A percentile compares a stretch with the other conserved stretches of the same genome.
Evolutionary conservation across 2,797 vertebrate species (phyloP).

Genomic region (Alca torda): DNA sequence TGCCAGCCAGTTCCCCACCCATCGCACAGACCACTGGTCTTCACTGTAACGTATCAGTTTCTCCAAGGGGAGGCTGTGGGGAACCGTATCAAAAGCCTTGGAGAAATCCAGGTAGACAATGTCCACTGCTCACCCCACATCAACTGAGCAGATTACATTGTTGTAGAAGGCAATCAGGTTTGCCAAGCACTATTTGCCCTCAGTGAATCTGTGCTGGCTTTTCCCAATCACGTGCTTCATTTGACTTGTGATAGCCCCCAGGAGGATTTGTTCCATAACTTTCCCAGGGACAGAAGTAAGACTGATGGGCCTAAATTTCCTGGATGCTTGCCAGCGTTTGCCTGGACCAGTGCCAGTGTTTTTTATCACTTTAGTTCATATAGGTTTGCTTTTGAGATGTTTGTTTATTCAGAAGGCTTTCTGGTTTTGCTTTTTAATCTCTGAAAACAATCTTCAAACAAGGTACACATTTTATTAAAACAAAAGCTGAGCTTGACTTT

Average conservation of each 20-base stretch:
- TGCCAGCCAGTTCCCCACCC: not conserved
- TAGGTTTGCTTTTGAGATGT: not conserved
- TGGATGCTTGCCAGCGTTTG: not conserved
- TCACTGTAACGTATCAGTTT: not conserved
- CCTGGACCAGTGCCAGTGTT: not conserved
- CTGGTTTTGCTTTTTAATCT: not conserved
- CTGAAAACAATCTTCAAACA: not conserved
- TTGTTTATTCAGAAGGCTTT: not conserved
- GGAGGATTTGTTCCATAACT: not conserved
- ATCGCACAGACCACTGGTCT: not conserved
- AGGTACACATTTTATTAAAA: not conserved
- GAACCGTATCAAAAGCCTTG: not conserved
- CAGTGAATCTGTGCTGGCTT: not conserved
- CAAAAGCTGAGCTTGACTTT: not conserved
- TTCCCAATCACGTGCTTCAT: not conserved
- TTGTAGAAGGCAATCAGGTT: not conserved
- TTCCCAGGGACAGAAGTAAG: not conserved
- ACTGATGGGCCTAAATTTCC: not conserved
- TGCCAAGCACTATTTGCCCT: not conserved
- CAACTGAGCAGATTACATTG: not conserved
- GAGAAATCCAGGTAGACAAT: not conserved
- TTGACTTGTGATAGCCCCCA: not conserved
- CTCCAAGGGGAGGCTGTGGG: not conserved
- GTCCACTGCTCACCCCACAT: not conserved
- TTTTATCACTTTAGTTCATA: not conserved